Evolutionary conservation across 1,140 invertebrate genomes (phyloP).

Genomic region (Sipha flava): DNA sequence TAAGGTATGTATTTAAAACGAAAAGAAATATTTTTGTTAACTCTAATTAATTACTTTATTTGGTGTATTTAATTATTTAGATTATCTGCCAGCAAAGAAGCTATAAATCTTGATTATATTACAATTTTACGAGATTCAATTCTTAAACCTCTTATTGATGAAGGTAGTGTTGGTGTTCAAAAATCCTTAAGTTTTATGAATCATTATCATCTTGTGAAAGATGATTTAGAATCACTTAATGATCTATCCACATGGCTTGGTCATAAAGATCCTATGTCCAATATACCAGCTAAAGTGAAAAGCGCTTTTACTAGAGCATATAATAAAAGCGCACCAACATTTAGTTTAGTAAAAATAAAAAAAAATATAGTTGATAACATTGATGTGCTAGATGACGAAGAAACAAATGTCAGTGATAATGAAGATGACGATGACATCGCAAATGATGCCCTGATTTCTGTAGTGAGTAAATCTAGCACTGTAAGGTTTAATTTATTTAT

Average conservation of each 20-base stretch:
- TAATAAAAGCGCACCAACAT: constrained; percentile 69
- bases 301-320: constrained; percentile 84
- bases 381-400: constrained; percentile 46
- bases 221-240: constrained; percentile 80
- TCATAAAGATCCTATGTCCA: constrained; percentile 61
- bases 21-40: too few relatives aligned
- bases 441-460: constrained; percentile 73
- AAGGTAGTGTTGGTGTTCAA: constrained; percentile 62
- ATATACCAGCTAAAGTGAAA: constrained; percentile 80
- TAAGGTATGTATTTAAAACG: constrained; percentile 50
- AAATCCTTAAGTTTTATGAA: constrained; percentile 68
- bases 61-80: constrained; percentile 44
- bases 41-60: background rate
- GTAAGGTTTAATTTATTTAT: background rate
- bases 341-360: constrained; percentile 59
- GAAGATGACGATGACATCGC: constrained; percentile 55
- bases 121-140: constrained; percentile 62
- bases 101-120: constrained; percentile 75
- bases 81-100: constrained; percentile 65
- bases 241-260: constrained; percentile 80
- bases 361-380: constrained; percentile 49
- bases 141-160: constrained; percentile 59
- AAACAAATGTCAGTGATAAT: constrained; percentile 42
- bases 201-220: constrained; percentile 74
- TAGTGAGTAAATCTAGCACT: constrained; percentile 41